A percentile compares a stretch with the other conserved stretches of the same genome.
phyloP scores from a whole-genome alignment of 2,797 vertebrate species.

The Paramormyrops hopkinsi region DNA sequence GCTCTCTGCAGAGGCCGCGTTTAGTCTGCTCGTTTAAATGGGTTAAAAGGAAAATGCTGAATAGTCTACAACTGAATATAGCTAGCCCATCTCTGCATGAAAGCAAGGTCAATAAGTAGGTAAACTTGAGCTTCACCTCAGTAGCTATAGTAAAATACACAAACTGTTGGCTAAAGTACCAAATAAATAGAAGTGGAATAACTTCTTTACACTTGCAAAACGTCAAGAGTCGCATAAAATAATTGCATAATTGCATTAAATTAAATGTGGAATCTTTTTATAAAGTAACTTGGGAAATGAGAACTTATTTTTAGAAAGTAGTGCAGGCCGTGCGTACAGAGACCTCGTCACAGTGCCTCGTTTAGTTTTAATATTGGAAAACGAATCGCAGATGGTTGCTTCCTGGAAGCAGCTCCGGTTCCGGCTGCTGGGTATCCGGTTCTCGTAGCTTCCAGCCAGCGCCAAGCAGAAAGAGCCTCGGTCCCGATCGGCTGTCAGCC shows the following conservation, averaged over 20 bases:
- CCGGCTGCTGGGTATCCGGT: constrained; percentile 27
- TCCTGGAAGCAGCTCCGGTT: not conserved
- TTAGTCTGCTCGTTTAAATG: not conserved
- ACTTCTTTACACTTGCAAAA: not conserved
- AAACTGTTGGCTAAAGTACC: not conserved
- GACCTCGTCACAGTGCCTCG: not conserved
- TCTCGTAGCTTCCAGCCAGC: constrained; percentile 32
- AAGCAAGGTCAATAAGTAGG: not conserved
- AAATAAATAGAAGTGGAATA: not conserved
- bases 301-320: not conserved
- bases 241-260: not conserved
- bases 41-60: not conserved
- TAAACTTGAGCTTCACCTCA: not conserved
- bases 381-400: not conserved
- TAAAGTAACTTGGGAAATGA: not conserved
- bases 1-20: not conserved
- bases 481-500: constrained; percentile 26
- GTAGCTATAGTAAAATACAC: not conserved
- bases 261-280: not conserved
- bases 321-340: not conserved
- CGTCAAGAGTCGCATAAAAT: not conserved
- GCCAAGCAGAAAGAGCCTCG: constrained; percentile 46
- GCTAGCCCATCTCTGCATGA: not conserved
- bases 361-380: not conserved
- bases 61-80: not conserved